Evolutionary conservation across 2,797 vertebrate genomes (phyloP).

Genomic region (Sylvia borin): DNA sequence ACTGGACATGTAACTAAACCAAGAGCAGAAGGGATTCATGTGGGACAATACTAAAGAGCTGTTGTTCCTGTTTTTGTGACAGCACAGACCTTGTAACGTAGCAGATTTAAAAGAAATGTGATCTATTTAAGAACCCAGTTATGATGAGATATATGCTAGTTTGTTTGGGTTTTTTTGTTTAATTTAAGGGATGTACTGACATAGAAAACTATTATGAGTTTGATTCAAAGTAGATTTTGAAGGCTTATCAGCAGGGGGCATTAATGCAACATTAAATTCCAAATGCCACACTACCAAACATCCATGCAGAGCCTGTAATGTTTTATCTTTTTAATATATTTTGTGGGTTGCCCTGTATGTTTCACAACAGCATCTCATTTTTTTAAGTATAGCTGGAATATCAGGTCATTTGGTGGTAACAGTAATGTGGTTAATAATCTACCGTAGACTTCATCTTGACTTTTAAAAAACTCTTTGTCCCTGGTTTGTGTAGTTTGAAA

Average conservation of each 20-base stretch:
- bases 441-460: not conserved
- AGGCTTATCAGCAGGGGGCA: slow-evolving; percentile 65
- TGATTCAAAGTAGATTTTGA: not conserved
- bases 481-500: not conserved
- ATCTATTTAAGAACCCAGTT: not conserved
- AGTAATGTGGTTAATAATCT: not conserved
- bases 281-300: not conserved
- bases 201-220: not conserved
- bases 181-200: not conserved
- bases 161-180: not conserved
- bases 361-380: not conserved
- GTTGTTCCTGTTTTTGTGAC: not conserved
- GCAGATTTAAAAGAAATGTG: not conserved
- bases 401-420: not conserved
- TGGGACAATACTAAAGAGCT: not conserved
- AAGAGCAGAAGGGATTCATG: not conserved
- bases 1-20: not conserved
- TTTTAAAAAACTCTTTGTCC: not conserved
- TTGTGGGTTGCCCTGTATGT: not conserved
- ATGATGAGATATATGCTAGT: not conserved
- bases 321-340: not conserved
- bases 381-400: not conserved
- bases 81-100: not conserved
- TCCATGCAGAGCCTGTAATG: not conserved
- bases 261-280: not conserved